Conservation (phyloP, 2,113 vertebrate species). For the Mobula hypostoma region DNA sequence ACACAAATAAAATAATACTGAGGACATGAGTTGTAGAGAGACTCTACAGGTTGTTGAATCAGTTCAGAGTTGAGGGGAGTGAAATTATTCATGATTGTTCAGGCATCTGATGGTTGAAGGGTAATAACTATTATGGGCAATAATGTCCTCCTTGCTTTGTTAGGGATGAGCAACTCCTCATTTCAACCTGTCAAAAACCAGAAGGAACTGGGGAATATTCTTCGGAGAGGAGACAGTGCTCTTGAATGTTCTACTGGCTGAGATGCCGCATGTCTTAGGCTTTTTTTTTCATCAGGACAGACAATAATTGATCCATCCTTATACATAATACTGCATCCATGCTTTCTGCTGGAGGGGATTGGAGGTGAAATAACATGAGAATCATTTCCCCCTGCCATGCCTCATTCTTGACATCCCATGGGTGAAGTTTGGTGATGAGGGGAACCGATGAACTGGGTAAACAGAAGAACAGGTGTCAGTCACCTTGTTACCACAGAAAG, state of each 20-base stretch:
- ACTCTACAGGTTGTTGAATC: no score
- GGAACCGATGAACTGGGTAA: neutral
- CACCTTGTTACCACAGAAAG: neutral
- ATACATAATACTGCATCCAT: neutral
- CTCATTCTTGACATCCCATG: neutral
- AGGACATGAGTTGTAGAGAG: no score
- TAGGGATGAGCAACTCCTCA: no score
- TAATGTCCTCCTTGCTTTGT: no score
- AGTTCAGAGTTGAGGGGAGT: no score
- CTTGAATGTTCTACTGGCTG: neutral
- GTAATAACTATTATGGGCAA: no score
- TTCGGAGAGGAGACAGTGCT: neutral
- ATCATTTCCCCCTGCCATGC: neutral
- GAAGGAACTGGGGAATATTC: neutral
- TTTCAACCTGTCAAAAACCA: no score
- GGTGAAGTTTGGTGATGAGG: neutral
- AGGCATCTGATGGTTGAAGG: no score
- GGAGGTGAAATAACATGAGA: neutral
- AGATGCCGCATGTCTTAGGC: neutral
- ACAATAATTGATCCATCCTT: no score
- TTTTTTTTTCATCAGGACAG: no score
- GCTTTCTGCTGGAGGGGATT: neutral
- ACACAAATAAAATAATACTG: no score
- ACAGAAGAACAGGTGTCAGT: neutral
- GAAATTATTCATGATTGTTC: no score